Percentiles rank a stretch among this genome's conserved stretches.
Evolutionary conservation across 2,113 vertebrate species (phyloP).

Genomic region (Epinephelus cyanopodus): DNA sequence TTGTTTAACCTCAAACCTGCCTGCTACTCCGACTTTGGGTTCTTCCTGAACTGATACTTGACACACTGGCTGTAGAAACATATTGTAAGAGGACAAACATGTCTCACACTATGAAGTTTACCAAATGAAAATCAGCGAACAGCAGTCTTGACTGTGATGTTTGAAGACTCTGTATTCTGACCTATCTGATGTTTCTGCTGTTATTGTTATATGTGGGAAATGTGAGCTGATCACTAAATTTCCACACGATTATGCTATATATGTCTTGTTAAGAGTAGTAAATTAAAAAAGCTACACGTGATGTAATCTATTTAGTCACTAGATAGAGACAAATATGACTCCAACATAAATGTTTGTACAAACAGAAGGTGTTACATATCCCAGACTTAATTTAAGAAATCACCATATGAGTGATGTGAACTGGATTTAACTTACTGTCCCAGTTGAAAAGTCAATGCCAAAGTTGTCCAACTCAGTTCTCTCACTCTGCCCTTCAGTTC

Average conservation of each 20-base stretch:
- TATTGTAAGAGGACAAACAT: too few species aligned
- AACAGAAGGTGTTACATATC: neutral
- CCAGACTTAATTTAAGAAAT: neutral
- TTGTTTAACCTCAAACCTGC: too few species aligned
- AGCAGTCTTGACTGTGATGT: too few species aligned
- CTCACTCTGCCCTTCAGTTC: conserved; percentile 69
- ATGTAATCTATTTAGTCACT: neutral
- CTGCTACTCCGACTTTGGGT: too few species aligned
- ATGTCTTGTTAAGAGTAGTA: neutral
- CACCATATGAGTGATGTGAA: neutral
- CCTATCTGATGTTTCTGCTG: too few species aligned
- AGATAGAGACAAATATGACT: neutral
- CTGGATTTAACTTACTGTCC: conserved; percentile 58
- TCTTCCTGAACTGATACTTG: too few species aligned
- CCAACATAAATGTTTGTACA: neutral
- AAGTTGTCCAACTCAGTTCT: conserved; percentile 60
- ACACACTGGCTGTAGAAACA: too few species aligned
- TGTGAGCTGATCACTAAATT: neutral
- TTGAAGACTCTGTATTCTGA: too few species aligned
- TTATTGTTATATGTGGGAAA: neutral
- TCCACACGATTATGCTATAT: neutral
- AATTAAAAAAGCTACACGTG: neutral
- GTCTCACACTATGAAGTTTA: too few species aligned
- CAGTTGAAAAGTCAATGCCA: conserved; percentile 51
- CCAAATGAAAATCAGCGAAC: too few species aligned